Base-by-base conservation (phyloP, 92 coral and sea anemone genomes). In the Umimayanthus chanpuru region DNA sequence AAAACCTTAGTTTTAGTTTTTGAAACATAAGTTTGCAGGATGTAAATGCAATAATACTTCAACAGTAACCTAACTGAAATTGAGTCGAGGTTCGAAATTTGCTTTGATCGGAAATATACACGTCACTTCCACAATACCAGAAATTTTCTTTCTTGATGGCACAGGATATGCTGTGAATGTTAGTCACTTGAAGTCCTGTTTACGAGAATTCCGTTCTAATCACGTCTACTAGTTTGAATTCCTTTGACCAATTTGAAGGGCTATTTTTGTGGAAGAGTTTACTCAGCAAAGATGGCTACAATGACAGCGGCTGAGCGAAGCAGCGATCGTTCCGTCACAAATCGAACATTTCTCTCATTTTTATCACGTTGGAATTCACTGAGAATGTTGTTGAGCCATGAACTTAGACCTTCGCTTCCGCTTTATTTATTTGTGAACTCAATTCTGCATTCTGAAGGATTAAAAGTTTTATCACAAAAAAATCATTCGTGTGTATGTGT, bases 341-440 rank as follows among this genome's bases (percentile, higher is more conserved):
- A 44, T 67, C 49, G 87, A 83, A 44, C 73, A 49, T 49, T 68
- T 83, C 76, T 47, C 11, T 44, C 87, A 29, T 16, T 83, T 83
- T 83, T 83, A 83, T 70, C 44, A 25, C 87, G 23, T 28, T 15
- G 87, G 87, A 83, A 83, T 83, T 83, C 87, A 70, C 87, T 26
- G 87, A 83, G 87, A 83, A 83, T 83, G 87, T 83, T 47, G 40
- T 68, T 43, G 78, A 83, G 87, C 39, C 39, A 29, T 70, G 87
- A 78, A 78, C 78, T 83, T 83, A 44, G 78, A 83, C 87, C 87
- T 64, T 44, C 38, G 76, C 78, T 83, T 83, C 87, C 87, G 87
- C 68, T 75, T 70, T 83, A 30, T 26, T 49, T 83, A 47, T 83
- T 83, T 83, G 58, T 30, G 36, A 83, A 70, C 41, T 43, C 28